A percentile compares a stretch with the other conserved stretches of the same genome.
Conservation (phyloP, 1,140 invertebrate genomes). For the Trachymyrmex septentrionalis region DNA sequence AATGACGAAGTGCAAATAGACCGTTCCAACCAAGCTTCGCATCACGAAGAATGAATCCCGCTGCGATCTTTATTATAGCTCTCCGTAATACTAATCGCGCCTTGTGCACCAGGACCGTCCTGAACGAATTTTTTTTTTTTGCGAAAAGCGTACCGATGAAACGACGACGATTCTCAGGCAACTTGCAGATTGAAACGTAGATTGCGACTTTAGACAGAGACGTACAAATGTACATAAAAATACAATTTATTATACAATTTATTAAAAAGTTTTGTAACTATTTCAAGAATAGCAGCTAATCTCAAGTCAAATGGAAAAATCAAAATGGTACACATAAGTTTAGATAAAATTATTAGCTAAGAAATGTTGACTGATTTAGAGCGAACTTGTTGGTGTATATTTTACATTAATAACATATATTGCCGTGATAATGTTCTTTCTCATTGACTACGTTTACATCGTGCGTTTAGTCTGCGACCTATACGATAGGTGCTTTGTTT, state of each 20-base stretch:
- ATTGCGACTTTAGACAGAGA: neutral
- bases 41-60: constrained; percentile 74
- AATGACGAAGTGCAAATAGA: constrained; percentile 81
- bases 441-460: neutral
- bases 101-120: constrained; percentile 24
- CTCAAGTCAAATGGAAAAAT: neutral
- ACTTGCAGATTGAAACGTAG: constrained; percentile 10
- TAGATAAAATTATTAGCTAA: neutral
- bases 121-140: constrained; percentile 60
- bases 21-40: constrained; percentile 62
- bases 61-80: constrained; percentile 78
- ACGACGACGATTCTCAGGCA: neutral
- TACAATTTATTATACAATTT: neutral
- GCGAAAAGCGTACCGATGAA: constrained; percentile 9
- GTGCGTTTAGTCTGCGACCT: no score
- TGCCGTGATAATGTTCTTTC: neutral
- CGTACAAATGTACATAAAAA: neutral
- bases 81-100: constrained; percentile 41
- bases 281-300: neutral
- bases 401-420: constrained; percentile 18
- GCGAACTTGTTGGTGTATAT: neutral
- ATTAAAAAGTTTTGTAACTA: neutral
- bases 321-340: neutral
- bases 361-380: neutral
- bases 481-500: no score